Conservation (phyloP, 2,888 invertebrate species). For the Mylabris sibirica region DNA sequence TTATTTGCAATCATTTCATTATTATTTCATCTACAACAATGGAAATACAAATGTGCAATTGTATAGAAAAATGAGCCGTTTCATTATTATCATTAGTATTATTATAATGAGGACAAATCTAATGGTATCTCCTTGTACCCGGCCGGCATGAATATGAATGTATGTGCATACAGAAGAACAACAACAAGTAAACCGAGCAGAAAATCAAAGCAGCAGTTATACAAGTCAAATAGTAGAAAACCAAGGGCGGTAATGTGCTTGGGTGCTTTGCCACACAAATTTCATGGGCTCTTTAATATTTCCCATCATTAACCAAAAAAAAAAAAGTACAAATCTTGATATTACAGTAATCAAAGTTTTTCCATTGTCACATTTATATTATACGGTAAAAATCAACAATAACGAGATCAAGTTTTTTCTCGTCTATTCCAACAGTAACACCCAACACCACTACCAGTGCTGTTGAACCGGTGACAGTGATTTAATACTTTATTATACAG, state of each 20-base stretch:
- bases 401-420: neutral
- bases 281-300: neutral
- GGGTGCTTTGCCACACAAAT: neutral
- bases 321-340: neutral
- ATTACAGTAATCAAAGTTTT: neutral
- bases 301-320: too few relatives aligned
- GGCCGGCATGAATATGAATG: slow-evolving; percentile 50
- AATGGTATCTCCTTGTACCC: neutral
- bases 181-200: slow-evolving; percentile 52
- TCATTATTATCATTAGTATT: neutral
- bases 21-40: too few relatives aligned
- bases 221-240: slow-evolving; percentile 22
- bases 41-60: neutral
- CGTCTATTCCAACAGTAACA: neutral
- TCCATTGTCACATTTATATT: neutral
- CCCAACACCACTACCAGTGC: neutral
- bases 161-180: slow-evolving; percentile 50
- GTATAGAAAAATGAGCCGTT: neutral
- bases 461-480: slow-evolving; percentile 51
- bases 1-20: too few relatives aligned
- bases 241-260: neutral
- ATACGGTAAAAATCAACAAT: neutral
- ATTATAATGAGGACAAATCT: neutral
- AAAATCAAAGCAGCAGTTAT: slow-evolving; percentile 51
- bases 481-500: slow-evolving; percentile 57